Conservation (phyloP, 1,140 invertebrate species). For the Sycobia sp. region DNA sequence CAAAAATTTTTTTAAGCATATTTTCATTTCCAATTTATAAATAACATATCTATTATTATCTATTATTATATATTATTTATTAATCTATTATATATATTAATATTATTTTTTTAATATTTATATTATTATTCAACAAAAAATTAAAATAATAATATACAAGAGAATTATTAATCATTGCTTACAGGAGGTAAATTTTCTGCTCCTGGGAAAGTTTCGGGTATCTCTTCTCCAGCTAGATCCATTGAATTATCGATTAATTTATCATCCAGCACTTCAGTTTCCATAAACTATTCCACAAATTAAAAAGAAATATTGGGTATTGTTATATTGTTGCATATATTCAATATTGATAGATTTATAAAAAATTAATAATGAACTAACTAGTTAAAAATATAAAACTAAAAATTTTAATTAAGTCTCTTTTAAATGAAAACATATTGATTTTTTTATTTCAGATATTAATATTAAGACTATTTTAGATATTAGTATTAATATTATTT, state of each 20-base stretch:
- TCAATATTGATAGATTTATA: too few species aligned
- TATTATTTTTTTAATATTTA: background rate
- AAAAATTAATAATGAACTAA: slow-evolving; percentile 16
- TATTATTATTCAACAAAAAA: background rate
- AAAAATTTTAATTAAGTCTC: too few species aligned
- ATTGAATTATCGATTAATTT: slow-evolving; percentile 40
- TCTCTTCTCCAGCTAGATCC: slow-evolving; percentile 46
- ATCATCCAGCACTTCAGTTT: slow-evolving; percentile 45
- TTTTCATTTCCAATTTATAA: too few species aligned
- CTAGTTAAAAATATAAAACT: too few species aligned
- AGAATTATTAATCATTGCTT: slow-evolving; percentile 34
- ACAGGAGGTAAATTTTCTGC: slow-evolving; percentile 59
- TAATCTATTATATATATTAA: too few species aligned
- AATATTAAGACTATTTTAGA: too few species aligned
- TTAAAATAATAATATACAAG: background rate
- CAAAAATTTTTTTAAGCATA: too few species aligned
- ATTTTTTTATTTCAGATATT: too few species aligned
- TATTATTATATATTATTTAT: too few species aligned
- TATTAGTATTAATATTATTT: too few species aligned
- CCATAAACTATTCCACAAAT: slow-evolving; percentile 47
- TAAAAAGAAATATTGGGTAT: slow-evolving; percentile 3
- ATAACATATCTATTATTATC: background rate
- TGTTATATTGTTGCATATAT: slow-evolving; percentile 8
- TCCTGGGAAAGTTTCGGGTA: slow-evolving; percentile 52
- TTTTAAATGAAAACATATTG: background rate